Evolutionary conservation across 2,797 vertebrate genomes (phyloP), one percentile per base, ranked within the genome.

Genomic region (Dicrostonyx torquatus): DNA sequence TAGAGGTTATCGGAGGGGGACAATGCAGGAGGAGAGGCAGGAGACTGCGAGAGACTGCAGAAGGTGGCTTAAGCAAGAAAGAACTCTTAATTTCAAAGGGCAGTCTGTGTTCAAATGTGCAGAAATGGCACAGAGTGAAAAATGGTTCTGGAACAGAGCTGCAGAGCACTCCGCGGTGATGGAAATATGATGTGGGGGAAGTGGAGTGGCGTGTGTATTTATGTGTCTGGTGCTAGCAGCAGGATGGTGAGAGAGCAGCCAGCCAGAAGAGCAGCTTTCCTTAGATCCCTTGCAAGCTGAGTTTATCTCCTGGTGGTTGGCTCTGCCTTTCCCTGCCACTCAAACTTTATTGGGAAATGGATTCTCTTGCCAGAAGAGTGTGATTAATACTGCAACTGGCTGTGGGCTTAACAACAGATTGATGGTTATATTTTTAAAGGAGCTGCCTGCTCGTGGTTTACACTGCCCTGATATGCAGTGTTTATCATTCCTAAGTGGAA

Each of bases 311-410:
- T 0, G 24, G 58, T 94, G 83, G 78, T 93, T 97, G 96, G 96
- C 95, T 94, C 94, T 96, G 97, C 93, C 94, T 97, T 97, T 95
- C 91, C 91, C 94, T 96, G 96, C 96, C 95, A 96, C 95, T 97
- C 97, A 97, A 94, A 97, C 95, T 96, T 97, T 95, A 96, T 94
- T 90, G 95, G 95, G 96, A 97, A 96, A 95, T 95, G 91, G 94
- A 96, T 97, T 95, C 92, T 96, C 93, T 94, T 97, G 97, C 96
- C 95, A 97, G 91, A 76, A 80, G 90, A 90, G 62, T 87, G 87
- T 97, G 96, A 97, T 97, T 97, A 97, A 97, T 97, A 94, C 85
- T 62, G 43, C 90, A 79, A 55, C 94, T 91, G 94, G 90, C 89
- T 94, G 91, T 91, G 88, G 90, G 93, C 92, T 95, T 95, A 90